A percentile compares a stretch with the other conserved stretches of the same genome.
These are phyloP conservation scores for Athalia cordata DNA, from an alignment of 2,888 invertebrate genomes.

Conservation along the genomic window DNA sequence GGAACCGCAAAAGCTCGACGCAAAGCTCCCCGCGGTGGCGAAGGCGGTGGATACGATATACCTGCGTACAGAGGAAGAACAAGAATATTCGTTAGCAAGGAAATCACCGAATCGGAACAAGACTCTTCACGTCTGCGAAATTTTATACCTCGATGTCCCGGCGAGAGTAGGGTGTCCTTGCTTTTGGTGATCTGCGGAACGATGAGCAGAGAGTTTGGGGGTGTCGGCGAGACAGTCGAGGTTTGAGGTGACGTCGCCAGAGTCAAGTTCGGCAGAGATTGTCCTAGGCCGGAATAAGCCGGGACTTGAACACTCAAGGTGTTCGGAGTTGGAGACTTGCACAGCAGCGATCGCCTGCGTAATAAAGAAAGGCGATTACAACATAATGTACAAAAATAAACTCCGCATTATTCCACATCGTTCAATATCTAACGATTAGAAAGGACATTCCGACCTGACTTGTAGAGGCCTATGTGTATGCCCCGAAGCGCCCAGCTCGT, in stretches of 20 bases:
- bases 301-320: conserved; percentile 85
- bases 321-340: conserved; percentile 79
- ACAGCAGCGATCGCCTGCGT: conserved; percentile 69
- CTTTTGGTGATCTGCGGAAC: conserved; percentile 73
- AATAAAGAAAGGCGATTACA: no score
- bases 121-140: no score
- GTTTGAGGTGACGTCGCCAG: conserved; percentile 71
- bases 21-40: conserved; percentile 76
- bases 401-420: background rate
- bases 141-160: conserved; percentile 69
- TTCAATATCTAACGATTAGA: conserved; percentile 17
- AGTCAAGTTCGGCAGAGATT: conserved; percentile 87
- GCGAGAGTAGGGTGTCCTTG: conserved; percentile 71
- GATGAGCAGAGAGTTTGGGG: conserved; percentile 72
- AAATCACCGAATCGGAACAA: background rate
- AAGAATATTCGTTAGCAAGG: background rate
- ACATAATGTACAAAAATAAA: background rate
- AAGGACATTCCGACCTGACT: conserved; percentile 59
- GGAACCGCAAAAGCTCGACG: conserved; percentile 79
- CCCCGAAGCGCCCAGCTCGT: conserved; percentile 56
- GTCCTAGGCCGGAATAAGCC: conserved; percentile 80
- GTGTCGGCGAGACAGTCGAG: conserved; percentile 71
- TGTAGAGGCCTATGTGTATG: conserved; percentile 69
- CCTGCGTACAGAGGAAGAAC: conserved; percentile 72
- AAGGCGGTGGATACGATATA: conserved; percentile 89